Conservation (phyloP, 2,888 invertebrate species). For the Lithodes maja region DNA sequence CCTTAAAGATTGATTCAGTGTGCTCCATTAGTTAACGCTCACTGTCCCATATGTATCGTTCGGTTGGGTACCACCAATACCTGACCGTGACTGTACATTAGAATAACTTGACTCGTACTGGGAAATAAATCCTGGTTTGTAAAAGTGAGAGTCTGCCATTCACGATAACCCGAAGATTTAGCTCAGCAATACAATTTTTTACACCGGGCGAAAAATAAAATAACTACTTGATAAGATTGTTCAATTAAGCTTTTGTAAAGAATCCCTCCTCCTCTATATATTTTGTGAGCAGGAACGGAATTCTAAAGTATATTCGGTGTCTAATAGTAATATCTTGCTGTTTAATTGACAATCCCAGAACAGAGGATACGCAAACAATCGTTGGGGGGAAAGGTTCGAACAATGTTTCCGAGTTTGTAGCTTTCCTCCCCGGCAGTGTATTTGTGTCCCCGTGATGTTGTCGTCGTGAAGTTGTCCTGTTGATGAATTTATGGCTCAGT, state of each 20-base stretch:
- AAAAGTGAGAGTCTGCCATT: neutral
- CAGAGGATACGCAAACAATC: constrained; percentile 30
- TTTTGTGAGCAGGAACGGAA: constrained; percentile 26
- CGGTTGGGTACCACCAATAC: too few relatives aligned
- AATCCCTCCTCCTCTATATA: constrained; percentile 7
- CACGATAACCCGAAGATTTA: neutral
- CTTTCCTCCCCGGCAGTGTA: neutral
- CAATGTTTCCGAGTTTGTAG: neutral
- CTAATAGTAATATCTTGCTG: constrained; percentile 40
- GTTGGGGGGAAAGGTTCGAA: neutral
- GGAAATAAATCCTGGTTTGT: neutral
- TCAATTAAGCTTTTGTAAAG: constrained; percentile 25
- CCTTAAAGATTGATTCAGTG: too few relatives aligned
- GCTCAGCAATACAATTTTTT: constrained; percentile 13
- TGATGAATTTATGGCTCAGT: constrained; percentile 5
- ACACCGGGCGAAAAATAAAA: neutral
- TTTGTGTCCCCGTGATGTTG: neutral
- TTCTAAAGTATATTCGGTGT: constrained; percentile 56
- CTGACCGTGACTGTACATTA: neutral
- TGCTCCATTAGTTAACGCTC: too few relatives aligned
- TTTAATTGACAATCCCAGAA: constrained; percentile 53
- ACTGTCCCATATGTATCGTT: too few relatives aligned
- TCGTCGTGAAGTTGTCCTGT: neutral
- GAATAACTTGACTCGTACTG: neutral
- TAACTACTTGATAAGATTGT: neutral